Base-by-base conservation (phyloP, 2,888 invertebrate species). In the Trichacis sp. region DNA sequence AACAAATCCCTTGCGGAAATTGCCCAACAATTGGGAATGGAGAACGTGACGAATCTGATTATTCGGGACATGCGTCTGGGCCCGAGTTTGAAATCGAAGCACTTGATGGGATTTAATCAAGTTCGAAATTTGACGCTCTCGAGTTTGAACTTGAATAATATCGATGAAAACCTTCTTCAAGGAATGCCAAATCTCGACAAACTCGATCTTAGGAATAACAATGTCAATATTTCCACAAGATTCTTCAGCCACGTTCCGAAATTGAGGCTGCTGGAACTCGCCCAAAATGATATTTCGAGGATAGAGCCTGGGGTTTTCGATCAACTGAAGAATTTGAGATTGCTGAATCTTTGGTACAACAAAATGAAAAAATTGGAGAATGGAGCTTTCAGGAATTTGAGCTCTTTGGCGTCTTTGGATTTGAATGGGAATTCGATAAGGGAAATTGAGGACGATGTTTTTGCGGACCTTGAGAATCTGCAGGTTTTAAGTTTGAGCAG, bases 331-430 rank as follows among this genome's bases (percentile, higher is more conserved):
- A 87, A 88, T 70, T 80, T 93, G 60, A 84, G 85, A 54, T 86
- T 88, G 47, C 84, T 94, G 51, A 90, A 91, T 73, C 80, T 93
- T 29, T 91, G 91, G 89, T 87, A 88, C 73, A 94, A 93, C 78
- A 87, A 88, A 71, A 84, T 94, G 55, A 87, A 85, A 18, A 88
- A 89, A 81, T 86, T 93, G 36, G 29, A 17, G 8, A 15, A 43
- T 2, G 86, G 88, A 58, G 86, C 89, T 63, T 92, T 93, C 76
- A 87, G 88, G 24, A 88, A 90, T 46, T 86, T 91, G 1, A 84
- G 86, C 24, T 88, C 36, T 0, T 50, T 72, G 19, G 15, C 24
- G 3, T 88, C 88, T 68, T 85, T 95, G 63, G 92, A 93, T 84
- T 81, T 95, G 54, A 89, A 90, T 71, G 85, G 87, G 11, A 93